These are phyloP conservation scores for Hemicrepidius hirtus DNA, from an alignment of 2,888 invertebrate genomes.

Conservation along the genomic window DNA sequence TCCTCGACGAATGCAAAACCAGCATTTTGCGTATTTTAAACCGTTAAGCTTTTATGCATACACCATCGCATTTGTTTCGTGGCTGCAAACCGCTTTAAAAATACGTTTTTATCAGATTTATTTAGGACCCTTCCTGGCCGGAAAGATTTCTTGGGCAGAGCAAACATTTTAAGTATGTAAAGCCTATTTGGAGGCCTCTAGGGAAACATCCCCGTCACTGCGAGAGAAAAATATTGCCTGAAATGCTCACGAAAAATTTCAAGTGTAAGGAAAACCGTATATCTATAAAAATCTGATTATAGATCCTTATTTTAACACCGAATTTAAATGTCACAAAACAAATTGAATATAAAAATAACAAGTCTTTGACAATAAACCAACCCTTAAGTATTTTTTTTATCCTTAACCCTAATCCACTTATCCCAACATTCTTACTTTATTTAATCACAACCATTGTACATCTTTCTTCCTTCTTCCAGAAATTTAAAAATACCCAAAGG, in stretches of 20 bases:
- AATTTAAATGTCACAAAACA: slow-evolving; percentile 26
- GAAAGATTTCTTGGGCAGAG: slow-evolving; percentile 51
- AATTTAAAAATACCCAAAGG: too few relatives aligned
- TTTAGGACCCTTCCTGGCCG: slow-evolving; percentile 50
- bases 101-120: slow-evolving; percentile 52
- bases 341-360: slow-evolving; percentile 11
- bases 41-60: slow-evolving; percentile 27
- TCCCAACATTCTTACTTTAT: too few relatives aligned
- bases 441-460: too few relatives aligned
- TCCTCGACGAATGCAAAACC: slow-evolving; percentile 9
- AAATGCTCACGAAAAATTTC: slow-evolving; percentile 43
- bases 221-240: slow-evolving; percentile 49
- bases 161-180: slow-evolving; percentile 54
- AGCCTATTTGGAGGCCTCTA: slow-evolving; percentile 51
- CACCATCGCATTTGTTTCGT: slow-evolving; percentile 42
- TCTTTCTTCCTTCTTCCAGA: too few relatives aligned
- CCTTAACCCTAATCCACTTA: too few relatives aligned
- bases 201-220: slow-evolving; percentile 52
- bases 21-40: slow-evolving; percentile 14
- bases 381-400: too few relatives aligned
- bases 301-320: slow-evolving; percentile 37
- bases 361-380: too few relatives aligned
- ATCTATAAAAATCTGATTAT: slow-evolving; percentile 47
- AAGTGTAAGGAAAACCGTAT: slow-evolving; percentile 36
- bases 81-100: slow-evolving; percentile 50